Conservation (phyloP, 2,113 vertebrate genomes). For the Platichthys stellatus region DNA sequence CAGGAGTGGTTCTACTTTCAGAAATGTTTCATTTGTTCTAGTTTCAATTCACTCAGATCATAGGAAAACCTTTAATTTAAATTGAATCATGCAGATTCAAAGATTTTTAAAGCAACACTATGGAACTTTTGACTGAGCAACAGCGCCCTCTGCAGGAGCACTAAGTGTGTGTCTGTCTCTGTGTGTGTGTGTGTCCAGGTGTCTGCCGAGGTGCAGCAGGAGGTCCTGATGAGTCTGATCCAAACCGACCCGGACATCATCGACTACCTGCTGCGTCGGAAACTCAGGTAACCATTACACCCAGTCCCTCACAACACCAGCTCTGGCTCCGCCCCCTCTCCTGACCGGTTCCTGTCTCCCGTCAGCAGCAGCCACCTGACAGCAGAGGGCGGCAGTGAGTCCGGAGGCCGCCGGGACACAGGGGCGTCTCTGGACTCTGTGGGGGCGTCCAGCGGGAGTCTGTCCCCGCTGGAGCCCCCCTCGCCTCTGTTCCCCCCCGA, state of each 20-base stretch:
- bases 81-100: too few species aligned
- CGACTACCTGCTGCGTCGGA: conserved; percentile 90
- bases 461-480: conserved; percentile 73
- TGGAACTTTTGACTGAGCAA: background rate
- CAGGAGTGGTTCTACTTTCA: background rate
- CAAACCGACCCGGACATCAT: conserved; percentile 92
- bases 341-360: background rate
- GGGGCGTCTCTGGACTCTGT: conserved; percentile 76
- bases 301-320: background rate
- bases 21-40: background rate
- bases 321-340: background rate
- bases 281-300: conserved; percentile 78
- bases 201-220: conserved; percentile 86
- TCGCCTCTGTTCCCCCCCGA: conserved; percentile 71
- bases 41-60: too few species aligned
- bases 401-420: conserved; percentile 70
- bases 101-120: too few species aligned
- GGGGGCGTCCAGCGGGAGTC: conserved; percentile 76
- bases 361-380: conserved; percentile 59
- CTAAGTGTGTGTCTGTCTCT: background rate
- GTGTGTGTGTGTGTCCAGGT: conserved; percentile 79
- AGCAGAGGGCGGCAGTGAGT: conserved; percentile 36
- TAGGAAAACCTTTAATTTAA: too few species aligned
- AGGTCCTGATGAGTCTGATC: conserved; percentile 90
- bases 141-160: background rate